A percentile compares a stretch with the other conserved stretches of the same genome.
These are phyloP conservation scores for Eremophila alpestris DNA, from an alignment of 2,797 vertebrate species.

Conservation along the genomic window DNA sequence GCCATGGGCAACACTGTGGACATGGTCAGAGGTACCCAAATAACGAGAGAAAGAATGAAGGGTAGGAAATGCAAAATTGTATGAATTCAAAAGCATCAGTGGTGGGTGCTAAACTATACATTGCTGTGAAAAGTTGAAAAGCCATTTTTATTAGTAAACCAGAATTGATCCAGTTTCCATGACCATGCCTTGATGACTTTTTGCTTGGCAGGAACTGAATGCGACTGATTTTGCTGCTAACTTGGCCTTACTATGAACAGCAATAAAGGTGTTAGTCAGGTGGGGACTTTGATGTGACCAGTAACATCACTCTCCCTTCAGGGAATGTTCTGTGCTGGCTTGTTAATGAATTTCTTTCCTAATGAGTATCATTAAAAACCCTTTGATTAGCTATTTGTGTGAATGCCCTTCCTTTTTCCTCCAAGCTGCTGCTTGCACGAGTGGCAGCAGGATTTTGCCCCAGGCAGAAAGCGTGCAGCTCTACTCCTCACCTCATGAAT, in stretches of 20 bases:
- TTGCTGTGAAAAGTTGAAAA: not conserved
- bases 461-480: not conserved
- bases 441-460: slow-evolving; percentile 3
- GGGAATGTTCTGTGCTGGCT: slow-evolving; percentile 68
- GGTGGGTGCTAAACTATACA: not conserved
- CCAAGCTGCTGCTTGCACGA: not conserved
- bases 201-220: slow-evolving; percentile 47
- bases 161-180: not conserved
- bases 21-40: not conserved
- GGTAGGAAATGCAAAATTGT: not conserved
- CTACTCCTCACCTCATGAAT: not conserved
- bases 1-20: not conserved
- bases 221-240: slow-evolving; percentile 58
- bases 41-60: not conserved
- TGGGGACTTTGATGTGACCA: slow-evolving; percentile 61
- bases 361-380: slow-evolving; percentile 70
- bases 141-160: not conserved
- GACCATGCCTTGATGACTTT: slow-evolving; percentile 20
- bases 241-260: slow-evolving; percentile 65
- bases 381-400: slow-evolving; percentile 71
- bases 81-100: not conserved
- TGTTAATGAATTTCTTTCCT: slow-evolving; percentile 73
- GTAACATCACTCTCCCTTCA: slow-evolving; percentile 61
- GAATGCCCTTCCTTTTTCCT: slow-evolving; percentile 65
- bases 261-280: slow-evolving; percentile 69